Conservation (phyloP, 2,797 vertebrate genomes). For the Parauchenoglanis ngamensis region DNA sequence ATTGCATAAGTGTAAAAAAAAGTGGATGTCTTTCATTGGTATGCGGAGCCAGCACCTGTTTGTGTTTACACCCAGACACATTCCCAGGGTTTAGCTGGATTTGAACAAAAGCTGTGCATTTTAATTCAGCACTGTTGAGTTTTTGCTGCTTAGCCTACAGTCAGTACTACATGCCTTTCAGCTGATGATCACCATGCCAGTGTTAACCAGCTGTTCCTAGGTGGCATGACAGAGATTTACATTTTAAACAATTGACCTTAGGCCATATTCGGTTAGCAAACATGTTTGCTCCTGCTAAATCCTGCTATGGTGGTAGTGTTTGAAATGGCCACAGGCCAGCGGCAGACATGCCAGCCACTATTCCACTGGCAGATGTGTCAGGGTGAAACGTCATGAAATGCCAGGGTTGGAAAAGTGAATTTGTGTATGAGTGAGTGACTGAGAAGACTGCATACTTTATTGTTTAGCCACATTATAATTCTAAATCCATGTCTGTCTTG, state of each 20-base stretch:
- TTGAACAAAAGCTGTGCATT: background rate
- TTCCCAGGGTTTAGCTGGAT: background rate
- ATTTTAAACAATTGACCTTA: slow-evolving; percentile 11
- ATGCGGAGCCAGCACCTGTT: slow-evolving; percentile 39
- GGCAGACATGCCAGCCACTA: slow-evolving; percentile 16
- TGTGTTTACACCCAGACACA: slow-evolving; percentile 13
- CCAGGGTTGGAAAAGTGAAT: slow-evolving; percentile 20
- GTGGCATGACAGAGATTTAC: background rate
- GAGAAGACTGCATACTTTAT: background rate
- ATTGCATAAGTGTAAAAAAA: background rate
- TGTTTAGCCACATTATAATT: slow-evolving; percentile 24
- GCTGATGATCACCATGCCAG: slow-evolving; percentile 17
- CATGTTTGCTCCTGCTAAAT: slow-evolving; percentile 1
- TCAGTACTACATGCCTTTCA: slow-evolving; percentile 22
- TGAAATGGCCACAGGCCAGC: slow-evolving; percentile 1
- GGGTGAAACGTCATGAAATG: background rate
- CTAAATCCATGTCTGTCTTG: slow-evolving; percentile 16
- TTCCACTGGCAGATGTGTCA: slow-evolving; percentile 24
- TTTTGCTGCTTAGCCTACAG: background rate
- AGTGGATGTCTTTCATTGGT: slow-evolving; percentile 29
- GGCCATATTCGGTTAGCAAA: background rate
- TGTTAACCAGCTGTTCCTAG: slow-evolving; percentile 21
- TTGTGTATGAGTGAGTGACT: background rate
- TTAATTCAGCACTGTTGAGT: background rate
- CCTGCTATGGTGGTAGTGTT: background rate